phyloP scores from a whole-genome alignment of 2,888 invertebrate species.

The Latrodectus elegans region DNA sequence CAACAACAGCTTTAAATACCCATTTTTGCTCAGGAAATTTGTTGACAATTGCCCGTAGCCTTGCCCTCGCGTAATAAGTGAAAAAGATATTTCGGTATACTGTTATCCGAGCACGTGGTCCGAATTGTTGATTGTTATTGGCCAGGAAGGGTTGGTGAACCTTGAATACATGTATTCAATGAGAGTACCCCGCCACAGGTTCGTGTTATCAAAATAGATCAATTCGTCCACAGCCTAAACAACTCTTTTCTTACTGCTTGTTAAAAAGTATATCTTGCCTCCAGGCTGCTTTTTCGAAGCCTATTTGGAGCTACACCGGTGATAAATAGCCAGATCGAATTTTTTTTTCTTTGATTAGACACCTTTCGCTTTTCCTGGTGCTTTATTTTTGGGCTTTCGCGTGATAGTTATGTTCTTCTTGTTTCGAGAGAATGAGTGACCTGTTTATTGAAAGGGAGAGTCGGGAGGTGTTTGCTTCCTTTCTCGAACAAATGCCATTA shows the following conservation, averaged over 20 bases:
- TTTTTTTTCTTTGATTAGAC: constrained; percentile 22
- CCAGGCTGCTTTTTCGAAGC: background rate
- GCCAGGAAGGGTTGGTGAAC: constrained; percentile 46
- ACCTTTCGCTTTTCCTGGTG: constrained; percentile 26
- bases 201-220: constrained; percentile 45
- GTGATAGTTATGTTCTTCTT: constrained; percentile 10
- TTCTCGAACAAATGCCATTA: constrained; percentile 1
- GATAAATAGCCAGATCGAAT: constrained; percentile 31
- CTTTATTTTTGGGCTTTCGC: constrained; percentile 55
- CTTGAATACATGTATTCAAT: constrained; percentile 30
- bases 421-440: background rate
- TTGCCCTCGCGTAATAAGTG: constrained; percentile 25
- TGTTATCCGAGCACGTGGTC: constrained; percentile 28
- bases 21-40: constrained; percentile 47
- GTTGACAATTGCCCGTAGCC: constrained; percentile 28
- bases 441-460: constrained; percentile 29
- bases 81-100: constrained; percentile 22
- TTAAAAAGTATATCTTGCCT: constrained; percentile 4
- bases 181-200: constrained; percentile 8
- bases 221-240: constrained; percentile 30
- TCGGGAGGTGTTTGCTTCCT: constrained; percentile 7
- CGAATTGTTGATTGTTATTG: constrained; percentile 27
- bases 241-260: constrained; percentile 33
- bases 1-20: constrained; percentile 60
- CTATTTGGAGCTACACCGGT: constrained; percentile 32